Percentiles rank a stretch among this genome's conserved stretches.
phyloP scores from a whole-genome alignment of 2,797 vertebrate genomes.

The Oryzias sinensis region DNA sequence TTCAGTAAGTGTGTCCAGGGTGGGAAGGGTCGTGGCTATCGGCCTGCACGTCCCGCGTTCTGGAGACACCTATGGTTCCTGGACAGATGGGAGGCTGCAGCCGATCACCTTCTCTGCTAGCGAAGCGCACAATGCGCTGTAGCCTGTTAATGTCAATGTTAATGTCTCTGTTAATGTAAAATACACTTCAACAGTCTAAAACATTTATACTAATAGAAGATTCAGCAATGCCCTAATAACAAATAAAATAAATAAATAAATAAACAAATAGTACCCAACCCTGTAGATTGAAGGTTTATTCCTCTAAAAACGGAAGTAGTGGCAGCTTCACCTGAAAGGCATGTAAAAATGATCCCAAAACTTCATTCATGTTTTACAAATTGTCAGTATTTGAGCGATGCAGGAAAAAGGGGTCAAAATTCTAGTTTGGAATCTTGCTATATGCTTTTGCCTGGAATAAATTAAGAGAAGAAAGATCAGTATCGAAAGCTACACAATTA shows the following conservation, averaged over 20 bases:
- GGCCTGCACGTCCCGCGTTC: too few relatives aligned
- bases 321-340: conserved; percentile 18
- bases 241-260: background rate
- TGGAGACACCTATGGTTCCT: too few relatives aligned
- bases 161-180: too few relatives aligned
- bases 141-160: too few relatives aligned
- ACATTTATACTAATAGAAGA: too few relatives aligned
- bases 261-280: background rate
- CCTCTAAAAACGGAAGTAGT: conserved; percentile 17
- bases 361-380: conserved; percentile 22
- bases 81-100: too few relatives aligned
- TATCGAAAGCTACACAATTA: conserved; percentile 21
- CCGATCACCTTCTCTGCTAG: too few relatives aligned
- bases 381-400: conserved; percentile 19
- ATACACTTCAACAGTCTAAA: too few relatives aligned
- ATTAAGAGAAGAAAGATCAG: background rate
- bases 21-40: too few relatives aligned
- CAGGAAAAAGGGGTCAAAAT: conserved; percentile 25
- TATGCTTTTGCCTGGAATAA: conserved; percentile 13
- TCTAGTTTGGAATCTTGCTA: conserved; percentile 18
- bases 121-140: too few relatives aligned
- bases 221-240: too few relatives aligned
- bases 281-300: conserved; percentile 26
- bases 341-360: conserved; percentile 12
- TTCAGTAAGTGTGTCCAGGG: too few relatives aligned